Evolutionary conservation across 1,140 invertebrate species (phyloP).

Genomic region (Calycopis cecrops): DNA sequence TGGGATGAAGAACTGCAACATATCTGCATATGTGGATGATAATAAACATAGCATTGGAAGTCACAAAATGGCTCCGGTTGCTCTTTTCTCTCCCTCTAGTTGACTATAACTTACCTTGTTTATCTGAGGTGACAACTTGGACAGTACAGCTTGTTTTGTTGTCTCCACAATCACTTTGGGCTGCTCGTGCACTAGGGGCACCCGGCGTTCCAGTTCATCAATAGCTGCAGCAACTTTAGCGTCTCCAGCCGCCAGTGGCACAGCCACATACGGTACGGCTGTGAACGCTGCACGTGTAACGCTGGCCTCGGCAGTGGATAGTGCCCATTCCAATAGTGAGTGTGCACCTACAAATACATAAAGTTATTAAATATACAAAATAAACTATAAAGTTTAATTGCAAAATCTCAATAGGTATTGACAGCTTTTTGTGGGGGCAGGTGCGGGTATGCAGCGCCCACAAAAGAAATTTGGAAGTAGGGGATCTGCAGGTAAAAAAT

Average conservation of each 20-base stretch:
- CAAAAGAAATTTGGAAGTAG: too few species aligned
- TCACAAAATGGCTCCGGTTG: too few species aligned
- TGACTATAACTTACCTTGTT: constrained; percentile 75
- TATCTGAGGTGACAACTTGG: constrained; percentile 78
- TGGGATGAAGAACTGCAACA: too few species aligned
- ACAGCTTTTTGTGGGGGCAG: too few species aligned
- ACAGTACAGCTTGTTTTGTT: constrained; percentile 79
- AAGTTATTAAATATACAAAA: too few species aligned
- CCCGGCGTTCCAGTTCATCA: constrained; percentile 79
- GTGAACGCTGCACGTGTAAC: constrained; percentile 77
- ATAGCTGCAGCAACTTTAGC: constrained; percentile 79
- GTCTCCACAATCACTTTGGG: constrained; percentile 83
- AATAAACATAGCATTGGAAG: too few species aligned
- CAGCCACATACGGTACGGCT: constrained; percentile 78
- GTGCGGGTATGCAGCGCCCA: too few species aligned
- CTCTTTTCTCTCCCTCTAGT: too few species aligned
- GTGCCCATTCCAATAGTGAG: constrained; percentile 79
- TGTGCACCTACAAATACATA: constrained; percentile 65
- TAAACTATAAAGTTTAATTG: too few species aligned
- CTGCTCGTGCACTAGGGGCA: constrained; percentile 81
- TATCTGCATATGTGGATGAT: too few species aligned
- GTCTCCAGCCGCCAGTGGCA: constrained; percentile 81
- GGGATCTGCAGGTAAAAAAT: too few species aligned
- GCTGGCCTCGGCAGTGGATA: constrained; percentile 81
- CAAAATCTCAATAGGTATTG: too few species aligned